Evolutionary conservation across 1,140 invertebrate species (phyloP).

Genomic region (Grapholita molesta): DNA sequence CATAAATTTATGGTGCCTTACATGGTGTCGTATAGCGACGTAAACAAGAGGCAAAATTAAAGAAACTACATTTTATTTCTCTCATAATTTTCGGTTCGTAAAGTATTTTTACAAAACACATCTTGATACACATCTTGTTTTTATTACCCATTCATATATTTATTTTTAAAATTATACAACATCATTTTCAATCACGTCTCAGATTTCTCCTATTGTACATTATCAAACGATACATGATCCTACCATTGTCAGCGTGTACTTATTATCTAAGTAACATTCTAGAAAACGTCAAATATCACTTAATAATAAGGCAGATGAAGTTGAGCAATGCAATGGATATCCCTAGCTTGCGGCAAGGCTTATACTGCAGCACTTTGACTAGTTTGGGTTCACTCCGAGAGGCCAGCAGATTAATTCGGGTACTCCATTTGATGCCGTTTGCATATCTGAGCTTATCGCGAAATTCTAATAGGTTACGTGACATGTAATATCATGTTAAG

Average conservation of each 20-base stretch:
- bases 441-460: neutral
- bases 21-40: too few species aligned
- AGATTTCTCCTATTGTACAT: too few species aligned
- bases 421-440: slow-evolving; percentile 2
- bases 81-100: too few species aligned
- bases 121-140: too few species aligned
- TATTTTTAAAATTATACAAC: too few species aligned
- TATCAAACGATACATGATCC: too few species aligned
- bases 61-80: too few species aligned
- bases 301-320: neutral
- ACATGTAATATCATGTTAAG: neutral
- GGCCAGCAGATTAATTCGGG: slow-evolving; percentile 9
- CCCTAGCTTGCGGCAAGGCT: neutral
- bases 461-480: neutral
- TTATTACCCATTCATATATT: too few species aligned
- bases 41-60: too few species aligned
- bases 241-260: neutral
- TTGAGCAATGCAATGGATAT: neutral
- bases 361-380: slow-evolving; percentile 12
- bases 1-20: too few species aligned
- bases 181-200: too few species aligned
- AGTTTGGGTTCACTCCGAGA: slow-evolving; percentile 2
- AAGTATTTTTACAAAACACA: too few species aligned
- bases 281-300: neutral
- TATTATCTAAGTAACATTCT: neutral